Evolutionary conservation across 2,113 vertebrate species (phyloP).

Genomic region (Platichthys stellatus): DNA sequence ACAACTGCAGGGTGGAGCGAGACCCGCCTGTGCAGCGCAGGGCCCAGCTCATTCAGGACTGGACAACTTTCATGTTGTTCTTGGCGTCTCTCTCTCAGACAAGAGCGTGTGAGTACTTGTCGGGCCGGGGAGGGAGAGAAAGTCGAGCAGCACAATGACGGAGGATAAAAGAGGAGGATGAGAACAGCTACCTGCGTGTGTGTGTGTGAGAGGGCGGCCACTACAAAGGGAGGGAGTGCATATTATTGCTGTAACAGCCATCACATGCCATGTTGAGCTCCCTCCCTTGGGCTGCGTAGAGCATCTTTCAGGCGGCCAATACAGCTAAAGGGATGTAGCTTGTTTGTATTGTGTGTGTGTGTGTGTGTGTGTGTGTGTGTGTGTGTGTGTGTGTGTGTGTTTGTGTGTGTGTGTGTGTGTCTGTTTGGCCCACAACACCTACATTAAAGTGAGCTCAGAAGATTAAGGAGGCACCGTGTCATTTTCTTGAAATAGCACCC

Average conservation of each 20-base stretch:
- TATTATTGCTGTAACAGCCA: conserved; percentile 19
- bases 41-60: conserved; percentile 39
- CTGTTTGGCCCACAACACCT: conserved; percentile 2
- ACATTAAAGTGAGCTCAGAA: conserved; percentile 43
- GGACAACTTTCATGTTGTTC: conserved; percentile 70
- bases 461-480: conserved; percentile 60
- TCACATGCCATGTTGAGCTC: conserved; percentile 15
- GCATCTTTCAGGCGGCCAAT: conserved; percentile 18
- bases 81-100: conserved; percentile 66
- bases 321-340: conserved; percentile 9
- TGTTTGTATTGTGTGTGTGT: conserved; percentile 7
- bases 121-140: conserved; percentile 34
- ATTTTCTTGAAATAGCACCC: conserved; percentile 66
- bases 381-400: no score
- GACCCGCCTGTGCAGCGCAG: conserved; percentile 42
- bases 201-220: not conserved
- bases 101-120: conserved; percentile 71
- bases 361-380: not conserved
- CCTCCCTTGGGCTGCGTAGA: conserved; percentile 17
- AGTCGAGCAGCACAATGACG: conserved; percentile 32
- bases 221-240: not conserved
- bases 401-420: not conserved
- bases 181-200: not conserved
- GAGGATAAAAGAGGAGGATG: conserved; percentile 13
- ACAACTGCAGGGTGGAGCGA: conserved; percentile 70